Evolutionary conservation across 2,113 vertebrate species (phyloP), one percentile per base, ranked within the genome.

Genomic region (Hydropotes inermis): DNA sequence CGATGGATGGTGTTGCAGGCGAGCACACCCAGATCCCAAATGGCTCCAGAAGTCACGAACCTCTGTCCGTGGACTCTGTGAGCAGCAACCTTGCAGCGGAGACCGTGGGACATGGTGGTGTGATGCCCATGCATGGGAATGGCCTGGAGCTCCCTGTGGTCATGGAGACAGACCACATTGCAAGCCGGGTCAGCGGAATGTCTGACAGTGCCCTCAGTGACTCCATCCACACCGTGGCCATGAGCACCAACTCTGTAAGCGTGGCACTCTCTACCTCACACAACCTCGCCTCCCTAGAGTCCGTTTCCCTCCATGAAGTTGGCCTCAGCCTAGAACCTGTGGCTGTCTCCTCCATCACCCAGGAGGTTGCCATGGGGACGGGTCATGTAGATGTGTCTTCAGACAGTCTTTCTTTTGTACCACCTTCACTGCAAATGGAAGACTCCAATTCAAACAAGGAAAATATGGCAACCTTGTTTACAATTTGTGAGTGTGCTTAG

Each of bases 371-470:
- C 58, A 99, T 99, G 98, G 99, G 99, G 27, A 98, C 99, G 85
- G 98, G 98, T 74, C 99, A 99, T 0, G 99, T 99, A 47, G 98
- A 99, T 92, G 99, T 99, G 45, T 99, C 99, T 30, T 99, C 99
- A 90, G 99, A 99, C 98, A 99, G 99, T 98, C 99, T 99, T 96
- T 99, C 99, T 97, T 99, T 99, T 57, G 99, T 99, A 86, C 99
- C 99, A 43, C 99, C 99, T 60, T 99, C 99, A 9, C 98, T 99
- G 95, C 99, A 99, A 97, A 99, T 99, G 81, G 99, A 99, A 97
- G 99, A 99, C 95, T 99, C 99, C 94, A 99, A 99, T 83, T 99
- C 99, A 15, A 99, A 99, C 98, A 99, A 99, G 98, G 99, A 99
- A 98, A 99, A 99, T 97, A 99, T 99, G 99, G 99, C 99, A 78